phyloP scores from a whole-genome alignment of 1,140 invertebrate species.

The Chlorops oryzae region DNA sequence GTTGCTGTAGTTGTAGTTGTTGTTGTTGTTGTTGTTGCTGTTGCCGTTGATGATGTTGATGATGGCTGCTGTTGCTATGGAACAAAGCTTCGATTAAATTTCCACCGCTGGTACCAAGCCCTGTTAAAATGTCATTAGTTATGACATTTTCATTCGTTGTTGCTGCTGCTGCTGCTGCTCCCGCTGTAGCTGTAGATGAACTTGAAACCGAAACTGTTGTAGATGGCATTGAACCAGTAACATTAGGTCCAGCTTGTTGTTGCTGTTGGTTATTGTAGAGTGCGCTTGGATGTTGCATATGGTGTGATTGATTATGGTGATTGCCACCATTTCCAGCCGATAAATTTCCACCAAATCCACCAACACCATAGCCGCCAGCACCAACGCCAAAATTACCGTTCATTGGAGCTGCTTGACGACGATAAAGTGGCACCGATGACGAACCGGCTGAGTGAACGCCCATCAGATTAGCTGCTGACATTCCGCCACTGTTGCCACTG shows the following conservation, averaged over 20 bases:
- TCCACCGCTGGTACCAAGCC: constrained; percentile 22
- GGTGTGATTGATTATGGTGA: too few relatives aligned
- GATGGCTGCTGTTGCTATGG: constrained; percentile 32
- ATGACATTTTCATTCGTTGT: too few relatives aligned
- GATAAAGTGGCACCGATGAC: constrained; percentile 49
- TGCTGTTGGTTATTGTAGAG: too few relatives aligned
- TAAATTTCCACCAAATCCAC: too few relatives aligned
- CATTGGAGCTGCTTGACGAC: constrained; percentile 45
- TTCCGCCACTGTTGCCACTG: too few relatives aligned
- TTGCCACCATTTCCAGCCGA: too few relatives aligned
- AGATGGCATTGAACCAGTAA: constrained; percentile 3
- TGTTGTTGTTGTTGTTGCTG: constrained; percentile 32
- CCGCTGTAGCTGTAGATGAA: too few relatives aligned
- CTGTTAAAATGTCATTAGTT: constrained; percentile 19
- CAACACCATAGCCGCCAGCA: background rate
- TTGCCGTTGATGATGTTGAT: constrained; percentile 26
- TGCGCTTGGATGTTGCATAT: too few relatives aligned
- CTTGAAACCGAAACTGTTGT: too few relatives aligned
- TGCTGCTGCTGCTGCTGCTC: too few relatives aligned
- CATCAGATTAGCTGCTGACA: constrained; percentile 17
- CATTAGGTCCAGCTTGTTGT: background rate
- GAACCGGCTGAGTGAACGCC: constrained; percentile 13
- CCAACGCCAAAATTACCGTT: too few relatives aligned
- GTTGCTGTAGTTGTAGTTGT: constrained; percentile 16
- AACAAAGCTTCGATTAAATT: constrained; percentile 39